A percentile compares a stretch with the other conserved stretches of the same genome.
Conservation (phyloP, 2,888 invertebrate species). For the Entomobrya multifasciata region DNA sequence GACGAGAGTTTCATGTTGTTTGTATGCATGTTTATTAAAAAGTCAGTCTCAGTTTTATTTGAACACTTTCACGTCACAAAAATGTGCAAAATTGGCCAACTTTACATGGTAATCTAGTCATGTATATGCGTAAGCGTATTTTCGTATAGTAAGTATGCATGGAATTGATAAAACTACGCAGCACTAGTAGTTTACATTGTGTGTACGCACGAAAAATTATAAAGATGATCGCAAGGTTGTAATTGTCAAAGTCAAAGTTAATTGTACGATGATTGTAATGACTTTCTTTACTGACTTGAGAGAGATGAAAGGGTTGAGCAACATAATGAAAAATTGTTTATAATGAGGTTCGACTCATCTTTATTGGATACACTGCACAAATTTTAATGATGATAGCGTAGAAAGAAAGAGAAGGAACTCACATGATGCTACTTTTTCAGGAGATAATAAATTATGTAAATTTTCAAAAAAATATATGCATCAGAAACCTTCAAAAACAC, state of each 20-base stretch:
- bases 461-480: not conserved
- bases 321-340: conserved; percentile 43
- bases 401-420: no score
- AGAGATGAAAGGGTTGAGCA: conserved; percentile 24
- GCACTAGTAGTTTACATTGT: no score
- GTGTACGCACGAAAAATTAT: not conserved
- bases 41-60: no score
- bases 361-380: not conserved
- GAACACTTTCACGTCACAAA: not conserved
- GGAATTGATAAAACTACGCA: no score
- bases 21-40: no score
- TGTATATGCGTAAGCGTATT: not conserved
- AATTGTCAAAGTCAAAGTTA: conserved; percentile 61
- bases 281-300: conserved; percentile 47
- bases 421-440: not conserved
- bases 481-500: not conserved
- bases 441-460: not conserved
- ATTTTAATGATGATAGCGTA: not conserved
- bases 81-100: conserved; percentile 1
- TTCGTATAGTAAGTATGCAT: no score
- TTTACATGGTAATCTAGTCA: not conserved
- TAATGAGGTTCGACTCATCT: conserved; percentile 16
- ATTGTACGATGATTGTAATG: conserved; percentile 67
- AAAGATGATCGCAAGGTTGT: conserved; percentile 28
- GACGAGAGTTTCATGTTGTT: no score